These are phyloP conservation scores for Mythimna lalbum DNA, from an alignment of 2,888 invertebrate species.

Conservation along the genomic window DNA sequence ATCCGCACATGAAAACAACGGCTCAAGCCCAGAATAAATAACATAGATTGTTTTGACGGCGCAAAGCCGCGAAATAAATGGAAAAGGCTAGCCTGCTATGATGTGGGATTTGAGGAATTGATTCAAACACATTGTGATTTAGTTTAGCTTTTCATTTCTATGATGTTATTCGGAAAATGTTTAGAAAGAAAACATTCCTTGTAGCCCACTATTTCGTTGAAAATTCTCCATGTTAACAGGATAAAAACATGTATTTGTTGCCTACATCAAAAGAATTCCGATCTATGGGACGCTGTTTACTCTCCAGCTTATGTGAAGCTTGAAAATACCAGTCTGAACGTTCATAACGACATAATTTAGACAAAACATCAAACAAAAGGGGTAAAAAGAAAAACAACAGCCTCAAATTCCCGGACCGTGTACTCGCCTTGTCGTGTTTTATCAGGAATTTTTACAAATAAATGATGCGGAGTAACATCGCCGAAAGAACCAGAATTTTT, in stretches of 20 bases:
- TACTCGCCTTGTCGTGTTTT: constrained; percentile 58
- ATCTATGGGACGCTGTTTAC: constrained; percentile 40
- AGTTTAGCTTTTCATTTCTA: constrained; percentile 48
- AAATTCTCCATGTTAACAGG: constrained; percentile 13
- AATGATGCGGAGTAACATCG: constrained; percentile 1
- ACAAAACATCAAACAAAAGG: constrained; percentile 60
- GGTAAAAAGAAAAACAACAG: constrained; percentile 42
- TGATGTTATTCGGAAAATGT: constrained; percentile 32
- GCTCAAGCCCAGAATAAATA: constrained; percentile 45
- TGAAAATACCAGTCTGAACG: constrained; percentile 52
- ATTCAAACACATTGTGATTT: constrained; percentile 53
- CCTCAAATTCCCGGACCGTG: constrained; percentile 41
- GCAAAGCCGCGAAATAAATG: constrained; percentile 56
- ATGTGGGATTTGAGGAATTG: constrained; percentile 50
- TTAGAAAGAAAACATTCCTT: constrained; percentile 5
- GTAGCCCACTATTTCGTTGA: background rate
- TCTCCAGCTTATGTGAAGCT: constrained; percentile 43
- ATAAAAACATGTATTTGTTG: constrained; percentile 1
- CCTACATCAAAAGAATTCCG: constrained; percentile 30
- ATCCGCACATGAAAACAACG: constrained; percentile 38
- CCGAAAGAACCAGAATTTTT: constrained; percentile 55
- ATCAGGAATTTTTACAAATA: constrained; percentile 47
- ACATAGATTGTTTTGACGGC: constrained; percentile 59
- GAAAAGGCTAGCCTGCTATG: constrained; percentile 41
- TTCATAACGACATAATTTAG: constrained; percentile 48